Evolutionary conservation across 2,888 invertebrate species (phyloP).

Genomic region (Cephus nigrinus): DNA sequence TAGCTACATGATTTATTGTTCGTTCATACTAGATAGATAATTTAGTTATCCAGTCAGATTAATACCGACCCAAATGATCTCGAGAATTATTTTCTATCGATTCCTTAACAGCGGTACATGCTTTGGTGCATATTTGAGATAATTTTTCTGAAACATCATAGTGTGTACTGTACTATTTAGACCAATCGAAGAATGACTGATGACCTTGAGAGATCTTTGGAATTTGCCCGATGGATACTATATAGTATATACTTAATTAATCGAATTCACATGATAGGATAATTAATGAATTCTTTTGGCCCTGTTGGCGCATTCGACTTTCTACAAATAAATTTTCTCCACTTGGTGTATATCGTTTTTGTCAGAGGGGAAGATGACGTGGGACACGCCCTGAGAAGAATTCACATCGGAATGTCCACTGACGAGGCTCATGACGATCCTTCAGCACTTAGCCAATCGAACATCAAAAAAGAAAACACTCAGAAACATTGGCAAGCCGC

Average conservation of each 20-base stretch:
- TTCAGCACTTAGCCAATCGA: background rate
- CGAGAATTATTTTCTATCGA: background rate
- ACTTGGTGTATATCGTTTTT: background rate
- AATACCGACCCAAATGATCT: background rate
- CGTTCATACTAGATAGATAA: background rate
- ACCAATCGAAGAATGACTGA: background rate
- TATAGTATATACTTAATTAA: background rate
- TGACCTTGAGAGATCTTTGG: background rate
- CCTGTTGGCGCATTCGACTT: background rate
- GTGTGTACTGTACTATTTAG: background rate
- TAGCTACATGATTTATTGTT: background rate
- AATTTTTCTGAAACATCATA: background rate
- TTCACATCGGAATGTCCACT: background rate
- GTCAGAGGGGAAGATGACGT: background rate
- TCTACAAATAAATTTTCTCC: slow-evolving; percentile 3
- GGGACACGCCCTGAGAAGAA: background rate
- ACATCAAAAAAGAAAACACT: background rate
- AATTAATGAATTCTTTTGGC: background rate
- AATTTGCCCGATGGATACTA: background rate
- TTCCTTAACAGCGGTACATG: background rate
- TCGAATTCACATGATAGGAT: background rate
- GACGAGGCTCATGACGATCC: background rate
- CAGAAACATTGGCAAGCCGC: background rate
- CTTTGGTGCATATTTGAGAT: background rate
- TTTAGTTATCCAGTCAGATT: background rate